Base-by-base conservation (phyloP, 2,797 vertebrate species). In the Rachycentron canadum region DNA sequence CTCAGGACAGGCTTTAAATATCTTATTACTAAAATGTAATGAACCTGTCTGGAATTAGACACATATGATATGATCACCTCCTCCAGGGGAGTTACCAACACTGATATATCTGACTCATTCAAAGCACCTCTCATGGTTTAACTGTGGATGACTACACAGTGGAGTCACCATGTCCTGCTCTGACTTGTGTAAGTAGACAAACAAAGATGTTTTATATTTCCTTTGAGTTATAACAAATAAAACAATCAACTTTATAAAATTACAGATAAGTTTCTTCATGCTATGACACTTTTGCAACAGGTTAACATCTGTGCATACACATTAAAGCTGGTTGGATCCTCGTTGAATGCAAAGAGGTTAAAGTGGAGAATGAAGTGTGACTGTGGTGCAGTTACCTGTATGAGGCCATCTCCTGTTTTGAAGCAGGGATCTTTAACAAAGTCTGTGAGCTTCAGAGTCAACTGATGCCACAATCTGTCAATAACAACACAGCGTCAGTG, bases 351-450 rank as follows among this genome's bases (percentile, higher is more conserved):
- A 30, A 0, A 34, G 38, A 14, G n/a, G 32, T 10, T 2, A 16
- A 36, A 10, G 25, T 45, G 11, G 5, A 41, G 28, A 14, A 28
- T 11, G 32, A 25, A 11, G 10, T 53, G 36, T 40, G 30, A 3
- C 3, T 2, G 2, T 26, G 4, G 7, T 53, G 67, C 2, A 16
- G 1, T 78, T 85, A 95, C 95, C 95, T 95, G 94, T 60, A 95
- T 93, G 66, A 95, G 96, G 16, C 97, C 97, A 90, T 98, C 97
- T 76, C 97, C 97, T 43, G 96, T 96, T 58, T 96, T 96, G 73
- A 98, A 98, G 89, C 95, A 97, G 0, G 97, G 97, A 68, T 98
- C 96, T 91, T 98, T 96, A 5, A 99, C 97, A 56, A 99, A 99
- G 50, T 97, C 97, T 75, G 96, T 93, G 47, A 99, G 89, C 68